Conservation (phyloP, 2,113 vertebrate species). For the Sterna hirundo region DNA sequence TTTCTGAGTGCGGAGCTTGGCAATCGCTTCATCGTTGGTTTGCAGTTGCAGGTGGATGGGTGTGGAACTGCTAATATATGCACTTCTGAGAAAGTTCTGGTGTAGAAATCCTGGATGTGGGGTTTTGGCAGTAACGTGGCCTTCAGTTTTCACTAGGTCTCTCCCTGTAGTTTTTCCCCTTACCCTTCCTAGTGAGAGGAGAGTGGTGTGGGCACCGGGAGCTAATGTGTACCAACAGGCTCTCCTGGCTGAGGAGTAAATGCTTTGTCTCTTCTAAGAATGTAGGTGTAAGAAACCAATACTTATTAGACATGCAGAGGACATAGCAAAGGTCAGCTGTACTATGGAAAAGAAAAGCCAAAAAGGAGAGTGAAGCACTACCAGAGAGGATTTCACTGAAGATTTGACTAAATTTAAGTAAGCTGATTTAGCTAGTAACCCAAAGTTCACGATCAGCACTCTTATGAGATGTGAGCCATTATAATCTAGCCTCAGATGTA, state of each 20-base stretch:
- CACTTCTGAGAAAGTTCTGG: not conserved
- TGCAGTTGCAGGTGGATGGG: not conserved
- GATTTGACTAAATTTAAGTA: not conserved
- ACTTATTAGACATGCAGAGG: not conserved
- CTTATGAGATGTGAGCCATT: fast-evolving
- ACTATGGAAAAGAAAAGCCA: not conserved
- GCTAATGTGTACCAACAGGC: not conserved
- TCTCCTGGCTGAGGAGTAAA: not conserved
- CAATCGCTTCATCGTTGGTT: not conserved
- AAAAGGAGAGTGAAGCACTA: not conserved
- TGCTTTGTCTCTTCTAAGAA: not conserved
- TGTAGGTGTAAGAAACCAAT: not conserved
- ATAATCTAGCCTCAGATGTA: not conserved
- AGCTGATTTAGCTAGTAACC: not conserved
- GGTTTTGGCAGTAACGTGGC: not conserved
- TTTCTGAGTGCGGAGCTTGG: not conserved
- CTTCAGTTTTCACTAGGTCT: not conserved
- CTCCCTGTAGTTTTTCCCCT: not conserved
- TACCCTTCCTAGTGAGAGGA: not conserved
- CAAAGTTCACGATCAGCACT: not conserved
- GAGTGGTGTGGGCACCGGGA: not conserved
- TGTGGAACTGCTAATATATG: not conserved
- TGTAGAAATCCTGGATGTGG: not conserved
- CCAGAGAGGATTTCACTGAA: not conserved
- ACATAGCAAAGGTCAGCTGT: not conserved